A percentile compares a stretch with the other conserved stretches of the same genome.
Evolutionary conservation across 2,797 vertebrate species (phyloP).

Genomic region (Sparidentex hasta): DNA sequence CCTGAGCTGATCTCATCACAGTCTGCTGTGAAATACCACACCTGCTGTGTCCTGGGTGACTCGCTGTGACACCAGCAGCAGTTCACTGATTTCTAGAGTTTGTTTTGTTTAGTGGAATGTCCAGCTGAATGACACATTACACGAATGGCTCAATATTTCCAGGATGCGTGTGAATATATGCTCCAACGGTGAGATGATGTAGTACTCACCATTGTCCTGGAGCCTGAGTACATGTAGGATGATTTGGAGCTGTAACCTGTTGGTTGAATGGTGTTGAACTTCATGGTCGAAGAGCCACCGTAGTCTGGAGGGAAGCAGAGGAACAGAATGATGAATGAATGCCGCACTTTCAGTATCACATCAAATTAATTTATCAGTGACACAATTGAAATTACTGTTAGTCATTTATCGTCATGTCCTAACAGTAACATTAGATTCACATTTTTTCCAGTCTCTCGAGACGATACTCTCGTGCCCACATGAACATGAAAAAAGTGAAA

Average conservation of each 20-base stretch:
- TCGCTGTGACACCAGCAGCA: constrained; percentile 29
- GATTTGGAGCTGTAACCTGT: constrained; percentile 84
- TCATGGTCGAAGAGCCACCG: constrained; percentile 75
- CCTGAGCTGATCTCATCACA: constrained; percentile 50
- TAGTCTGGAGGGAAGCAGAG: constrained; percentile 74
- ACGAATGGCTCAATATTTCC: constrained; percentile 11
- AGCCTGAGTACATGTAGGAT: constrained; percentile 71
- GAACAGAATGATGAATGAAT: constrained; percentile 29
- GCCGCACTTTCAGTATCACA: neutral
- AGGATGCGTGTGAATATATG: constrained; percentile 12
- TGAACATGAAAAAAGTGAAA: neutral
- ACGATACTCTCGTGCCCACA: too few relatives aligned
- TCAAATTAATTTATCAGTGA: neutral
- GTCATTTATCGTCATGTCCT: neutral
- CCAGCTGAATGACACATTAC: constrained; percentile 6
- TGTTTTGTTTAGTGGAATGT: neutral
- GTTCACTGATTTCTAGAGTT: neutral
- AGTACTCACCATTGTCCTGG: constrained; percentile 81
- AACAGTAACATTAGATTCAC: neutral
- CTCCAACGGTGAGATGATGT: constrained; percentile 17
- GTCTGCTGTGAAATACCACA: constrained; percentile 79
- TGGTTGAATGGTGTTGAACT: constrained; percentile 79
- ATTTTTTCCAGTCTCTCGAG: too few relatives aligned
- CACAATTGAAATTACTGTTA: neutral
- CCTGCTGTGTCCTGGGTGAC: constrained; percentile 30